Percentiles rank a stretch among this genome's conserved stretches.
phyloP scores from a whole-genome alignment of 2,888 invertebrate genomes.

The Spisula solida region DNA sequence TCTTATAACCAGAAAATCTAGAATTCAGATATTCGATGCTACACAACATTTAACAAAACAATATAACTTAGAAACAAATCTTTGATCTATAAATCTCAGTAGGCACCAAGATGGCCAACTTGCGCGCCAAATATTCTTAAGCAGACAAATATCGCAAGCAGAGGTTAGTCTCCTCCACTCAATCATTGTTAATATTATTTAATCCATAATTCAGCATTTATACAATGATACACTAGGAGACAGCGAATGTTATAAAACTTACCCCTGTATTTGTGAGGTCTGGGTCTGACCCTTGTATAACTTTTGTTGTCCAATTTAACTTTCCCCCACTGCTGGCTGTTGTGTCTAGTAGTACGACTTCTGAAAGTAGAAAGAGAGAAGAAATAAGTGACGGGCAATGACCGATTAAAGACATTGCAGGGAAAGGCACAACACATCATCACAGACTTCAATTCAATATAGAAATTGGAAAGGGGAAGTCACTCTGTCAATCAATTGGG shows the following conservation, averaged over 20 bases:
- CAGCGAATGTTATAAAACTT: constrained; percentile 30
- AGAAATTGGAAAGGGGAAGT: not conserved
- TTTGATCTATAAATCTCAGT: not conserved
- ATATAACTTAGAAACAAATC: not conserved
- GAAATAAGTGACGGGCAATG: not conserved
- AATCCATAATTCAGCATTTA: not conserved
- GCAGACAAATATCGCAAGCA: constrained; percentile 8
- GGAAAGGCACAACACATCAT: not conserved
- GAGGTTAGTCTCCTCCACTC: not conserved
- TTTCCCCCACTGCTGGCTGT: constrained; percentile 36
- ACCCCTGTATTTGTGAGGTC: constrained; percentile 62
- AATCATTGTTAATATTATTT: not conserved
- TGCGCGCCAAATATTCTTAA: not conserved
- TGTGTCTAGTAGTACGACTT: constrained; percentile 58
- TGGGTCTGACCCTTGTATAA: constrained; percentile 52
- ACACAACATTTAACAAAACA: not conserved
- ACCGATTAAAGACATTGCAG: not conserved
- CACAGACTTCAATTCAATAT: not conserved
- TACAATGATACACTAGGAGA: not conserved
- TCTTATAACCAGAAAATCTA: not conserved
- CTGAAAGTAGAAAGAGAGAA: constrained; percentile 42
- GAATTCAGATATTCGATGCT: not conserved
- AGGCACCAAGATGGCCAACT: constrained; percentile 16
- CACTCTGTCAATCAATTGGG: not conserved
- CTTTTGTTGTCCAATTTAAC: constrained; percentile 65